Conservation (phyloP, 1,140 invertebrate species). For the Achatina immaculata region DNA sequence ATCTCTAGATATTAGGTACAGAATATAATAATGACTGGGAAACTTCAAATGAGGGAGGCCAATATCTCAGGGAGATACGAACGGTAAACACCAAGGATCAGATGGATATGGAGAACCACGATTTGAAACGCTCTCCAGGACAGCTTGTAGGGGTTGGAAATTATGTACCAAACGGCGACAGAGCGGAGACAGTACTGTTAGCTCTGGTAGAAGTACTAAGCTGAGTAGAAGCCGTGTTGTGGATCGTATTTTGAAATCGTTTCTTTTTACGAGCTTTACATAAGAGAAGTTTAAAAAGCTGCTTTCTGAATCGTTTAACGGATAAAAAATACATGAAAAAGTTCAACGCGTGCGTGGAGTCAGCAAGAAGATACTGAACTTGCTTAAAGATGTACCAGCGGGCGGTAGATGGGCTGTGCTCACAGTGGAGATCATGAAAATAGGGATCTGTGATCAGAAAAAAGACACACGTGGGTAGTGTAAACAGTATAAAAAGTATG, state of each 20-base stretch:
- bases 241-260: neutral
- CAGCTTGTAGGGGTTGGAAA: too few species aligned
- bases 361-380: conserved; percentile 50
- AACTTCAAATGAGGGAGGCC: too few species aligned
- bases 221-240: neutral
- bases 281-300: conserved; percentile 39
- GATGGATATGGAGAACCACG: too few species aligned
- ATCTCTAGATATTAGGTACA: too few species aligned
- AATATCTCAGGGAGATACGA: too few species aligned
- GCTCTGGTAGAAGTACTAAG: neutral
- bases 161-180: too few species aligned
- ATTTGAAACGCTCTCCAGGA: too few species aligned
- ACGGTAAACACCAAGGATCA: too few species aligned
- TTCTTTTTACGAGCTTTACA: conserved; percentile 19
- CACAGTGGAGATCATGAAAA: neutral
- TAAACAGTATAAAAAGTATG: conserved; percentile 51
- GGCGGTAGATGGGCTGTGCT: neutral
- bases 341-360: conserved; percentile 58
- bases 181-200: neutral
- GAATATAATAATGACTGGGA: too few species aligned
- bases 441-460: conserved; percentile 40
- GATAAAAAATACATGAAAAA: conserved; percentile 61
- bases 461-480: conserved; percentile 54
- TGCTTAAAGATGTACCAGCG: conserved; percentile 34
- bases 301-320: conserved; percentile 51